Base-by-base conservation (phyloP, 2,797 vertebrate species). In the Ispidina picta region DNA sequence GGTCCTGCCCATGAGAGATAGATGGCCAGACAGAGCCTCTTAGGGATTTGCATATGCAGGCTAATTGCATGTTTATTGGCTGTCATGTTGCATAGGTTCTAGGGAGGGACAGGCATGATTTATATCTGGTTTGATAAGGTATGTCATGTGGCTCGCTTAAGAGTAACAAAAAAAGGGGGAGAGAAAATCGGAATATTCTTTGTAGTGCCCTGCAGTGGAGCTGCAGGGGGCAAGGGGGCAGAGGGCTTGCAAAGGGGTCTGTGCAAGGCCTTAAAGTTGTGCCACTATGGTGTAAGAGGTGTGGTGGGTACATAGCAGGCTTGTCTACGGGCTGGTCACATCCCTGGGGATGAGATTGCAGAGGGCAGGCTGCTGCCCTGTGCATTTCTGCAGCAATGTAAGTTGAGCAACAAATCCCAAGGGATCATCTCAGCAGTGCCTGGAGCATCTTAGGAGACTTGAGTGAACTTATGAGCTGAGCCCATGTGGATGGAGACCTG, bases 21-120 rank as follows among this genome's bases (percentile, higher is more conserved):
- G 17, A 37, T 65, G 72, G 64, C 39, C 2, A 0, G 39, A 1
- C 1, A 37, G 58, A 86, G 26, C 39, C 20, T 65, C 71, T 88
- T 73, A 78, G 5, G 0, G 85, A 71, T 91, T 86, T 89, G 81
- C 74, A 91, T 72, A 86, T 64, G 87, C 19, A 26, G 60, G 29
- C 86, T 94, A 96, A 83, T 84, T 77, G 70, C 44, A 21, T 59
- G 64, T 85, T 91, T 92, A 94, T 89, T 84, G 78, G 64, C 55
- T 82, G 44, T 51, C 0, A 6, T 25, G 56, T 80, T 87, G 58
- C 26, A 3, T 2, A 29, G 76, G n/a, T 68, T 65, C 76, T 70
- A 23, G 31, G 63, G 43, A 72, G 74, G 52, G 28, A 17, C 60
- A 74, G 75, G 29, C 26, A 15, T 82, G 66, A 75, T 87, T 89